Evolutionary conservation across 1,140 invertebrate genomes (phyloP).

Genomic region (Pogonus chalceus): DNA sequence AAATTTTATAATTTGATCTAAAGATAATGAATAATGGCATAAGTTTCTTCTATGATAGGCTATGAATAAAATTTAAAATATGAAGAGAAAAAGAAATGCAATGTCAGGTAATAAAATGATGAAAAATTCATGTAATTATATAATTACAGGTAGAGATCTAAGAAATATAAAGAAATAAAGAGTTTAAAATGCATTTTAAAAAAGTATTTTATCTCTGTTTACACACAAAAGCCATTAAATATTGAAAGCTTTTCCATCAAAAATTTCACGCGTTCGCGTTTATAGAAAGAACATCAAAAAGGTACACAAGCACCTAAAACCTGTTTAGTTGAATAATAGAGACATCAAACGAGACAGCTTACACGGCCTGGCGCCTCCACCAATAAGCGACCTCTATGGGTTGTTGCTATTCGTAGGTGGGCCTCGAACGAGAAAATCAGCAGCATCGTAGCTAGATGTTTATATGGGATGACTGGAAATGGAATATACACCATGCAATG

Average conservation of each 20-base stretch:
- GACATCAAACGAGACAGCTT: slow-evolving; percentile 7
- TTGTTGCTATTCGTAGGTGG: neutral
- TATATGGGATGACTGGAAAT: neutral
- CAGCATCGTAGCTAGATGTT: neutral
- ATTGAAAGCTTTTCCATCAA: slow-evolving; percentile 6
- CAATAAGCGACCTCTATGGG: neutral
- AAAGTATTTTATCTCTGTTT: neutral
- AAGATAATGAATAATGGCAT: too few species aligned
- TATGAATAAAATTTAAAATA: too few species aligned
- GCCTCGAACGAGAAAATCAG: neutral
- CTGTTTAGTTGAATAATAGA: slow-evolving; percentile 5
- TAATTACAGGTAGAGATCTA: neutral
- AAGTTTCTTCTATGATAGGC: too few species aligned
- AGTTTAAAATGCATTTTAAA: neutral
- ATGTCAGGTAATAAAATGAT: neutral
- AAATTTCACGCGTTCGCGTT: slow-evolving; percentile 1
- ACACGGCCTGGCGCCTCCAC: neutral
- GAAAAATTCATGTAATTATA: neutral
- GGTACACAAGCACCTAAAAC: neutral
- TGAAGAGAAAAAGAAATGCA: too few species aligned
- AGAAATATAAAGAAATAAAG: neutral
- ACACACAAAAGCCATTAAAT: slow-evolving; percentile 1
- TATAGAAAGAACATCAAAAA: neutral
- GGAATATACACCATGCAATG: neutral
- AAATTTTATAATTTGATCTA: too few species aligned